Evolutionary conservation across 2,797 vertebrate genomes (phyloP), one percentile per base, ranked within the genome.

Genomic region (Serranus cabrilla): DNA sequence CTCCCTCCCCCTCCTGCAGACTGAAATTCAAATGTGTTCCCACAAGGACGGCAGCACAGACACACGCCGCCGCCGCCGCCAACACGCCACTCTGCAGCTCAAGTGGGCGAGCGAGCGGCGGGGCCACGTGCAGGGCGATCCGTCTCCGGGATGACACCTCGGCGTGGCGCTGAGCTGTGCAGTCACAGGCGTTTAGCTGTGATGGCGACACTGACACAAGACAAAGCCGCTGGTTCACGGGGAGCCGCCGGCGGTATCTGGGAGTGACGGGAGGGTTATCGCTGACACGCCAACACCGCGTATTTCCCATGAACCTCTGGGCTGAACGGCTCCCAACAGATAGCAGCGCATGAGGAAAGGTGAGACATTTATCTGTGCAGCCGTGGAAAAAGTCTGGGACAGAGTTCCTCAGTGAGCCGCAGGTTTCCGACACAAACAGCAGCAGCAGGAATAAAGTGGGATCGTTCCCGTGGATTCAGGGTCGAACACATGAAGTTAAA

Each of bases 171-270:
- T 92, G 94, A 96, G 94, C 92, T 91, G 89, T 94, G 94, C 94
- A 93, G 92, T 95, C 95, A 89, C 86, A 92, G 94, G 92, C 95
- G 90, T 96, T 96, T 95, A 94, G 94, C 92, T 90, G 92, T 91
- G 93, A 90, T 91, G 90, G 94, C 91, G 95, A 94, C 94, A 84
- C 94, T 96, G 96, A 96, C 94, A 95, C 94, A 96, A 96, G 93
- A 95, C 95, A 96, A 96, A 95, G 90, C 81, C 71, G 4, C 18
- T 11, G 50, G 25, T 70, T 78, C 64, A 47, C 47, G 2, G 20
- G 57, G 57, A 82, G 83, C 80, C 55, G 74, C 81, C 51, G 76
- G 55, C 69, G 0, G 63, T 94, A 92, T 92, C 91, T 90, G 0
- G 20, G 56, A 80, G 71, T 81, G 89, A 88, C 78, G 93, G 89